phyloP scores from a whole-genome alignment of 2,797 vertebrate species.

The Chelon auratus region DNA sequence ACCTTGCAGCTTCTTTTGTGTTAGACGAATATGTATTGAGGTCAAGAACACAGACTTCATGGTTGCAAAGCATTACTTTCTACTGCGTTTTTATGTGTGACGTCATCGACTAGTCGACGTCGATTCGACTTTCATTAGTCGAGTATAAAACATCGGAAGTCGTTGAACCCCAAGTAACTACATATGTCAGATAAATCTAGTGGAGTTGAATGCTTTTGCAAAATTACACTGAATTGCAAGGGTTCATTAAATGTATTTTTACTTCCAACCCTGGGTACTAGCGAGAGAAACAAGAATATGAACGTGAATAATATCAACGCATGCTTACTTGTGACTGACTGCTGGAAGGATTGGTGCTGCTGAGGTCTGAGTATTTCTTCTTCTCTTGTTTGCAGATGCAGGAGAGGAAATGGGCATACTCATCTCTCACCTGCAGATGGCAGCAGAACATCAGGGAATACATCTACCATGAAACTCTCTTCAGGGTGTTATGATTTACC shows the following conservation, averaged over 20 bases:
- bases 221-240: background rate
- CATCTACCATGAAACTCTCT: background rate
- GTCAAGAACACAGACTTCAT: too few species aligned
- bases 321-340: conserved; percentile 76
- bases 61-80: too few species aligned
- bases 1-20: too few species aligned
- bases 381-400: conserved; percentile 68
- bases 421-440: conserved; percentile 88
- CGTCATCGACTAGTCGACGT: too few species aligned
- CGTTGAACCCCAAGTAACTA: too few species aligned
- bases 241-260: too few species aligned
- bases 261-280: background rate
- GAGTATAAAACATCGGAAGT: too few species aligned
- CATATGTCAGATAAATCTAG: too few species aligned
- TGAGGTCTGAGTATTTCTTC: conserved; percentile 85
- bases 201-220: too few species aligned
- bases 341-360: conserved; percentile 81
- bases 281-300: background rate
- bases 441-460: conserved; percentile 41
- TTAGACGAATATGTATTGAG: too few species aligned
- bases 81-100: too few species aligned
- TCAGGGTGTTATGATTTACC: background rate
- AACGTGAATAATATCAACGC: background rate
- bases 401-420: conserved; percentile 84
- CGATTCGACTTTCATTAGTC: too few species aligned